These are phyloP conservation scores for Cerceris rybyensis DNA, from an alignment of 2,888 invertebrate genomes.

Conservation along the genomic window DNA sequence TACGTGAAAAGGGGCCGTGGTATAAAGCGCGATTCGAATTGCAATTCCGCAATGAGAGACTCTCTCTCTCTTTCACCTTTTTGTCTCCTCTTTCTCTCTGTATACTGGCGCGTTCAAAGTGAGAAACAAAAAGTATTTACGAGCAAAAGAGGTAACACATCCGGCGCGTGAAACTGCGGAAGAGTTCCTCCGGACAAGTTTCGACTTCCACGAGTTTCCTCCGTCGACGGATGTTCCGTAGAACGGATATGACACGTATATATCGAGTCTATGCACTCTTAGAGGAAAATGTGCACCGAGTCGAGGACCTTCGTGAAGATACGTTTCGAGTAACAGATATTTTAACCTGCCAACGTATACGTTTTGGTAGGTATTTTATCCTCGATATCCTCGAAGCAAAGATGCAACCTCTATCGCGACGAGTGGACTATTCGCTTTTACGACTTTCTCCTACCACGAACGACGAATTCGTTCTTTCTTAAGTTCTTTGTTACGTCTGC, in stretches of 20 bases:
- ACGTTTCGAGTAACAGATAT: conserved; percentile 32
- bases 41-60: conserved; percentile 28
- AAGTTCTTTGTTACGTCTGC: conserved; percentile 29
- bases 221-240: conserved; percentile 36
- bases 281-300: neutral
- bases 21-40: conserved; percentile 28
- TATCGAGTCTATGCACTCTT: conserved; percentile 1
- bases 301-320: conserved; percentile 6
- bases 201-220: conserved; percentile 50
- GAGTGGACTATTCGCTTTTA: conserved; percentile 41
- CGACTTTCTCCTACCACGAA: conserved; percentile 1
- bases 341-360: conserved; percentile 46
- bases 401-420: conserved; percentile 25
- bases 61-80: neutral
- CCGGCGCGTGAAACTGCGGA: conserved; percentile 41
- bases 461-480: conserved; percentile 13
- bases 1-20: conserved; percentile 32
- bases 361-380: conserved; percentile 55
- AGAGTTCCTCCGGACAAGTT: conserved; percentile 36
- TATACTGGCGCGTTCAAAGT: neutral
- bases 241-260: conserved; percentile 44
- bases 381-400: conserved; percentile 7
- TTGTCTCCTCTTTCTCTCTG: too few species aligned
- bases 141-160: conserved; percentile 40
- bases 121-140: conserved; percentile 48